Conservation (phyloP, 1,140 invertebrate species). For the Nasonia longicornis region DNA sequence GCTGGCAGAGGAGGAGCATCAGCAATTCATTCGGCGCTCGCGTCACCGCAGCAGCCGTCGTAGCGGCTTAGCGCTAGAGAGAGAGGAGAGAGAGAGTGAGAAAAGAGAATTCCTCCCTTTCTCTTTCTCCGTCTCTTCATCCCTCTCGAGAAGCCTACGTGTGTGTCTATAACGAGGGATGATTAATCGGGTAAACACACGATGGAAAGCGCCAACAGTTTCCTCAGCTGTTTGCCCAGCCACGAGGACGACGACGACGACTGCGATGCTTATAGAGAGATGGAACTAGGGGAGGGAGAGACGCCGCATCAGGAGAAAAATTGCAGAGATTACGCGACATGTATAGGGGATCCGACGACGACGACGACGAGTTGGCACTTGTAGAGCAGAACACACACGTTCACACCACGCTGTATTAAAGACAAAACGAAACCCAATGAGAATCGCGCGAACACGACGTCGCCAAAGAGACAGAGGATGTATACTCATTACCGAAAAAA, state of each 20-base stretch:
- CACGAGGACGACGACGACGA: neutral
- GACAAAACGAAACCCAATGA: neutral
- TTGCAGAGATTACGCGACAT: neutral
- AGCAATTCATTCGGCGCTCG: slow-evolving; percentile 30
- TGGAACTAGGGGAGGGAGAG: slow-evolving; percentile 29
- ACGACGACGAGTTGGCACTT: slow-evolving; percentile 24
- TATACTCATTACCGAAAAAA: neutral
- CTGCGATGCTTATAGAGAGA: slow-evolving; percentile 22
- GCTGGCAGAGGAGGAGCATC: slow-evolving; percentile 11
- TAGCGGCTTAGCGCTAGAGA: neutral
- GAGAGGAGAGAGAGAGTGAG: no score
- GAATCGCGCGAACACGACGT: neutral
- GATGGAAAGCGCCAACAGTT: slow-evolving; percentile 10
- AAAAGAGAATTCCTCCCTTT: neutral
- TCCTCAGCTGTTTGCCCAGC: neutral
- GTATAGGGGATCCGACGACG: neutral
- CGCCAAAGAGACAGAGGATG: neutral
- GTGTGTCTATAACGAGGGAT: slow-evolving; percentile 44
- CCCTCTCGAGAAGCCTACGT: neutral
- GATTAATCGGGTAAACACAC: slow-evolving; percentile 48
- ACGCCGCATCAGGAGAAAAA: slow-evolving; percentile 11
- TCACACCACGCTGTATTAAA: neutral
- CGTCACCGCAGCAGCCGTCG: neutral
- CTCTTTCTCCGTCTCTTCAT: neutral
- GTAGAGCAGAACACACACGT: neutral